Percentiles rank a stretch among this genome's conserved stretches.
These are phyloP conservation scores for Diplodus puntazzo DNA, from an alignment of 2,797 vertebrate species.

Conservation along the genomic window DNA sequence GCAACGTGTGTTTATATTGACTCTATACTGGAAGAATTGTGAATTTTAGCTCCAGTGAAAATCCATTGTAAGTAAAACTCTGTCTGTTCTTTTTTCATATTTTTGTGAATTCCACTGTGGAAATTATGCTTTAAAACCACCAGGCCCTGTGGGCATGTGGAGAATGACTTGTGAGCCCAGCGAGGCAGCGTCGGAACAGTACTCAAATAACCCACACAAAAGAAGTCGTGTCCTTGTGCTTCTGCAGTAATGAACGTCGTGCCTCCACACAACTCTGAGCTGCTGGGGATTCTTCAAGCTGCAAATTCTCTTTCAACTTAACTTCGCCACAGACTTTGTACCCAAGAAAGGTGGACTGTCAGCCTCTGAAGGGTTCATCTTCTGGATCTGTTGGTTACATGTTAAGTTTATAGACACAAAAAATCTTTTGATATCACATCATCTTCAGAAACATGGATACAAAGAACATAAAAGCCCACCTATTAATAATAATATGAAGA, in stretches of 20 bases:
- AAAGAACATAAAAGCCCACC: background rate
- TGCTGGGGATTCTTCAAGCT: constrained; percentile 47
- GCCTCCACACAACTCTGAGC: constrained; percentile 35
- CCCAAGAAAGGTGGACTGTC: constrained; percentile 42
- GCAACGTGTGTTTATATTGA: background rate
- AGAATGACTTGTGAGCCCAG: constrained; percentile 60
- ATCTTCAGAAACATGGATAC: background rate
- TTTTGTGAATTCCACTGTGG: constrained; percentile 58
- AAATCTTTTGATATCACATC: background rate
- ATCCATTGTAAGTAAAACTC: constrained; percentile 10
- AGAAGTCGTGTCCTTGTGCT: constrained; percentile 57
- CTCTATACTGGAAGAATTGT: background rate
- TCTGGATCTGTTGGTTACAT: background rate
- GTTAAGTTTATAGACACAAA: background rate
- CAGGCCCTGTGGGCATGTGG: constrained; percentile 55
- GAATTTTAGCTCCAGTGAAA: constrained; percentile 10
- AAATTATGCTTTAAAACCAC: constrained; percentile 65
- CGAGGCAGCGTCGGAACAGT: constrained; percentile 40
- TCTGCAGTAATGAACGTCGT: constrained; percentile 66
- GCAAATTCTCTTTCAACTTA: constrained; percentile 61
- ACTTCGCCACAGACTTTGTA: constrained; percentile 46
- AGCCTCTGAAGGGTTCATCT: background rate
- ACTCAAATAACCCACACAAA: constrained; percentile 67
- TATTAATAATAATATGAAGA: too few relatives aligned
- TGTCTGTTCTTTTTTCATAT: constrained; percentile 32